Base-by-base conservation (phyloP, 2,113 vertebrate genomes). In the Petrocephalus microphthalmus region DNA sequence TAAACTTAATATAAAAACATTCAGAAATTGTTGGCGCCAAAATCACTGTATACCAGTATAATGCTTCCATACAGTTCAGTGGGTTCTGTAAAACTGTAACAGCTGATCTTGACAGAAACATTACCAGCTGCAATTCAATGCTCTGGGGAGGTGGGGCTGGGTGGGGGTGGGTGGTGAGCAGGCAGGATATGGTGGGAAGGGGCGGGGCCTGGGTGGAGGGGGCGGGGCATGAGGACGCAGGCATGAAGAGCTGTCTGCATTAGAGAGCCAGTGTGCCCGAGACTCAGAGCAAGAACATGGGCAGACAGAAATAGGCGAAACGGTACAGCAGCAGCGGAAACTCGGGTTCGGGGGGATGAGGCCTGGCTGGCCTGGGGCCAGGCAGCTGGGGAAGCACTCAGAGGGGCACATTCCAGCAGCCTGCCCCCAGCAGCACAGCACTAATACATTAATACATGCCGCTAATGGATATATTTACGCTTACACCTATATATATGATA, bases 271-370 rank as follows among this genome's bases (percentile, higher is more conserved):
- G 89, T 20, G 49, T 42, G 60, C 29, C 15, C 17, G 86, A 67
- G 33, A 81, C 13, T 78, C 84, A 89, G 64, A 47, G 67, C 51
- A 78, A 85, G 60, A 42, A 74, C n/a, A 42, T 22, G 71, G 20
- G 85, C 90, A 89, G 94, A 94, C 93, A 93, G 91, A 94, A 95
- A 94, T 94, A 94, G 93, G 94, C 88, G 90, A 93, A 94, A 92
- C 91, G 90, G 92, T 92, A 91, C 88, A 93, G 64, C 92, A 92
- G 86, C 93, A 88, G 90, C 87, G 89, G 90, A 92, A 90, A 88
- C 88, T 87, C 89, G 88, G 86, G 74, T 88, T 51, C 56, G 78
- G 52, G 54, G 56, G 78, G n/a, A 60, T 15, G 53, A 29, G 49
- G 25, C 37, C 52, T 82, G 37, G 88, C 88, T 93, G 93, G 91